Base-by-base conservation (phyloP, 2,113 vertebrate species). In the Pelecanus crispus region DNA sequence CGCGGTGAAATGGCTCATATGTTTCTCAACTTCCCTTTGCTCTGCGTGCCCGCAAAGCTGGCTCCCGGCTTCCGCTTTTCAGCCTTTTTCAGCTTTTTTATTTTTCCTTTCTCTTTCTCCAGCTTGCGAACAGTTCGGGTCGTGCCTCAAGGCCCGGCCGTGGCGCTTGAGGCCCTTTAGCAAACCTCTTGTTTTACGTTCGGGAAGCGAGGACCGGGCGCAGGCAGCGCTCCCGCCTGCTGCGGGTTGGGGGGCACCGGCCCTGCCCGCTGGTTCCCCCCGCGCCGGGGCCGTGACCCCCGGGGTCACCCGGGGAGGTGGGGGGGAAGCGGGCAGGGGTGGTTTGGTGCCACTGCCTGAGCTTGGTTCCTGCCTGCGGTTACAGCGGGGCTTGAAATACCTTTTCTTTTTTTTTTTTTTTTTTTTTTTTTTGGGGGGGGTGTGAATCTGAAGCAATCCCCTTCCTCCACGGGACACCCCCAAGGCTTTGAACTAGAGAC, bases 1-100 rank as follows among this genome's bases (percentile, higher is more conserved):
- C 59, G 12, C 71, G 63, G 65, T 72, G 72, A 53, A 62, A 80
- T 79, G 79, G 85, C 82, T 68, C n/a, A 4, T 13, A 13, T 4
- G 26, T 92, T 97, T 87, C 93, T 91, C 86, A 88, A 89, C 92
- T 97, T 96, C 94, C 94, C 95, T 36, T 74, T 7, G 14, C 25
- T 34, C 73, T 24, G 28, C 32, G 9, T 36, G 68, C 79, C 72
- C 42, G 7, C 47, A 22, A 14, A 62, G 55, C 70, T 19, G 38
- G 45, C 86, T 83, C 72, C 36, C 3, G 17, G 49, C 88, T 97
- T 97, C 96, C 86, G 81, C 70, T 73, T 90, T 44, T 81, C 14
- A 7, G 36, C 40, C 53, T 47, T 70, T 36, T 42, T 32, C 7
- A 15, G 31, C 17, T 79, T 49, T 81, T 22, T 13, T 24, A 25